These are phyloP conservation scores for Hybognathus amarus DNA, from an alignment of 2,797 vertebrate genomes.

Conservation along the genomic window DNA sequence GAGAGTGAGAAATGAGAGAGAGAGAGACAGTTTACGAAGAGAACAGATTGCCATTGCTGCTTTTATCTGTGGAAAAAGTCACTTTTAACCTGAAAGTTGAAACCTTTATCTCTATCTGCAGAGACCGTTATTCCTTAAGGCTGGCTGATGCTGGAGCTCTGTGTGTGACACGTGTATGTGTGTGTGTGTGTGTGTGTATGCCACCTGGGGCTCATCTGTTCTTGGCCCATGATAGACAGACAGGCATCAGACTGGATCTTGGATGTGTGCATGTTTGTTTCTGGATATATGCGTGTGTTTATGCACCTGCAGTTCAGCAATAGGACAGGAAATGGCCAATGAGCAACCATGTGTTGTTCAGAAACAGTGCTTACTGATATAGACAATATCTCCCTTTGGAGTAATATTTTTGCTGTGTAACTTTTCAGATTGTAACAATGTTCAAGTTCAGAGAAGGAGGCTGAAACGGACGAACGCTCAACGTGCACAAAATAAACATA, in stretches of 20 bases:
- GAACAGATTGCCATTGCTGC: constrained; percentile 66
- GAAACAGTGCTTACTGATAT: no score
- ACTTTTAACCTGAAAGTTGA: constrained; percentile 81
- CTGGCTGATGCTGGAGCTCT: constrained; percentile 33
- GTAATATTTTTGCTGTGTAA: no score
- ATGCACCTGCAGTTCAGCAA: constrained; percentile 21
- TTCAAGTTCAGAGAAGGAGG: no score
- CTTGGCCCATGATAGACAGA: constrained; percentile 74
- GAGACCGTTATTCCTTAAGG: constrained; percentile 75
- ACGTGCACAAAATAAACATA: no score
- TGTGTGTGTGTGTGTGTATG: neutral
- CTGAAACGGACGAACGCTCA: no score
- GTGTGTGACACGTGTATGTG: constrained; percentile 58
- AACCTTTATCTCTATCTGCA: constrained; percentile 82
- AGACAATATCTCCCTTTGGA: no score
- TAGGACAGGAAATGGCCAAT: neutral
- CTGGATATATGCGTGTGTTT: constrained; percentile 31
- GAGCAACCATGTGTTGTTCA: neutral
- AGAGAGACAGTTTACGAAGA: constrained; percentile 59
- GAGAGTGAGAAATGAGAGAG: constrained; percentile 3
- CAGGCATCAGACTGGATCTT: constrained; percentile 76
- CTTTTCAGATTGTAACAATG: neutral
- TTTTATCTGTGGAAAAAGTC: constrained; percentile 80
- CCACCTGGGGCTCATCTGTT: constrained; percentile 66
- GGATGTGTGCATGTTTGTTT: constrained; percentile 22